Base-by-base conservation (phyloP, 2,797 vertebrate species). In the Darevskia mixta region DNA sequence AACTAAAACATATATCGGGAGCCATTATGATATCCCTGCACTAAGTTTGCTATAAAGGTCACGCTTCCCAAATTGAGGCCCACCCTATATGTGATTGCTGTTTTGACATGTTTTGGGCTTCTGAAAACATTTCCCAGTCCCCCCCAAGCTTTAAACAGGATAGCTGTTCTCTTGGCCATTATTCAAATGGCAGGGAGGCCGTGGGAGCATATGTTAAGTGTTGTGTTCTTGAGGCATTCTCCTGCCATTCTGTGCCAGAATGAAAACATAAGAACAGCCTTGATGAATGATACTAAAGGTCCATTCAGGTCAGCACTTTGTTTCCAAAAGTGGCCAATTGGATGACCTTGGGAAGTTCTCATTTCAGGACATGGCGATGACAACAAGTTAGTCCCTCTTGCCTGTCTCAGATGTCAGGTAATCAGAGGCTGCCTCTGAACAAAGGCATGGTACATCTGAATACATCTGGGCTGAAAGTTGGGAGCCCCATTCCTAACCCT, bases 1-100 rank as follows among this genome's bases (percentile, higher is more conserved):
- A 90, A 72, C 89, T 1, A 0, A 88, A 87, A 67, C 27, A 64
- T 13, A 0, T 86, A 95, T 86, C 94, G 93, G 29, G 86, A 58
- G 67, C 85, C n/a, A 81, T 66, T 85, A 38, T n/a, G n/a, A 79
- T 76, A 75, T 55, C 8, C n/a, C 72, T 81, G 17, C 8, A 20
- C 41, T 79, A 64, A 61, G n/a, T 45, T 75, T n/a, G 69, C 49
- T 73, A 38, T 29, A 25, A 23, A 79, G 35, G 10, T 73, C 49
- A 80, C 1, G n/a, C 23, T 73, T 3, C 35, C 45, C n/a, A 83
- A 32, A 72, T 72, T n/a, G 32, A 73, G 73, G 45, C n/a, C 45
- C 10, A 15, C 49, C 15, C 35, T 75, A 49, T 71, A 43, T 80
- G 27, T 49, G 32, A 79, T 27, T 82, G 80, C 23, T 43, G 4